A percentile compares a stretch with the other conserved stretches of the same genome.
Evolutionary conservation across 2,113 vertebrate genomes (phyloP).

Genomic region (Hydrochoerus hydrochaeris): DNA sequence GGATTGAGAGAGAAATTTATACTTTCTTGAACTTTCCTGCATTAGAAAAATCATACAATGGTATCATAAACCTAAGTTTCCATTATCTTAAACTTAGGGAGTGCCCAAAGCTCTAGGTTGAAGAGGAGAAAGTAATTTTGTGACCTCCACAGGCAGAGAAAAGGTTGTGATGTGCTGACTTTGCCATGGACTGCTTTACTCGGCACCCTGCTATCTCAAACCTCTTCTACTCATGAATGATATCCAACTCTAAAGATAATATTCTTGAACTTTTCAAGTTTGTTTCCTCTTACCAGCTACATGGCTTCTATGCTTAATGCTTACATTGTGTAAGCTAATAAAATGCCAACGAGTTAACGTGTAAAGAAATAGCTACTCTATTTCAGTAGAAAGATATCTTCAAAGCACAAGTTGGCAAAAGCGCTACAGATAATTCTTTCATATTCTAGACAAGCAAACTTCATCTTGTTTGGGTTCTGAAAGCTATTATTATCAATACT

Average conservation of each 20-base stretch:
- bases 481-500: background rate
- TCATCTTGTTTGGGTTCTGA: background rate
- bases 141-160: background rate
- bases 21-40: background rate
- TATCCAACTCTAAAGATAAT: background rate
- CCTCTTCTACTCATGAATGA: background rate
- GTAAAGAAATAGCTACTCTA: background rate
- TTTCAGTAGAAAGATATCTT: conserved; percentile 12
- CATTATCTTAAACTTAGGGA: background rate
- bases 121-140: background rate
- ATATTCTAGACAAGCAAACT: background rate
- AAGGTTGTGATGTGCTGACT: background rate
- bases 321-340: conserved; percentile 6
- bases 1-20: background rate
- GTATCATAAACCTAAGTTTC: background rate
- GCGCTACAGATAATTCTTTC: background rate
- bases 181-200: background rate
- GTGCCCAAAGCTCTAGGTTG: background rate
- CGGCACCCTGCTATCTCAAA: background rate
- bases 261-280: background rate
- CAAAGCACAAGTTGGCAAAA: background rate
- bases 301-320: background rate
- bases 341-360: background rate
- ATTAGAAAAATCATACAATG: background rate
- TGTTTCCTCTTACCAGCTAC: background rate